phyloP scores from a whole-genome alignment of 2,797 vertebrate genomes.

The Malacoctenus gilli region DNA sequence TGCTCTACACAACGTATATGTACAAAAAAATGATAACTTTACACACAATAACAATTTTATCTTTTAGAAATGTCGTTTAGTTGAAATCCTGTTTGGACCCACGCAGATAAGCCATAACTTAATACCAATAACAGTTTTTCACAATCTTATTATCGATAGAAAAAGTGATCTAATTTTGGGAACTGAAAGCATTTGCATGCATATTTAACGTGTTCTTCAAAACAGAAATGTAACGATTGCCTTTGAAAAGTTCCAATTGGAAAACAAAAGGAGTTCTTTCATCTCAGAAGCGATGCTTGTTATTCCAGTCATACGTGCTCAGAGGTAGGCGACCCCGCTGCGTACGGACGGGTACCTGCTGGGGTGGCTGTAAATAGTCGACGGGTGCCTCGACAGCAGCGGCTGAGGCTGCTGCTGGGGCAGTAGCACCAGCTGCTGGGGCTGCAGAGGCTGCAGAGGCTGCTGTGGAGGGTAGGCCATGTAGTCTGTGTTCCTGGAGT shows the following conservation, averaged over 20 bases:
- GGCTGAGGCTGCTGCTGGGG: slow-evolving; percentile 67
- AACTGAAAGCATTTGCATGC: too few relatives aligned
- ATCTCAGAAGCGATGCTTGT: slow-evolving; percentile 3
- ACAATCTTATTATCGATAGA: too few relatives aligned
- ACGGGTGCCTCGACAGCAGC: slow-evolving; percentile 71
- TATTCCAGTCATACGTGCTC: slow-evolving; percentile 42
- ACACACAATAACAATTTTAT: too few relatives aligned
- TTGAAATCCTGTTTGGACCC: too few relatives aligned
- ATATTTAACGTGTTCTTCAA: too few relatives aligned
- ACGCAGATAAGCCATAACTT: too few relatives aligned
- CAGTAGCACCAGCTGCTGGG: slow-evolving; percentile 65
- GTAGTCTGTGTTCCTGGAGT: slow-evolving; percentile 70
- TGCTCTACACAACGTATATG: slow-evolving; percentile 9
- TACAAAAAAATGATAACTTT: slow-evolving; percentile 5
- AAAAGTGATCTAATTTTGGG: too few relatives aligned
- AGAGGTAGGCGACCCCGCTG: slow-evolving; percentile 81
- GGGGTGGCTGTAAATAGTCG: slow-evolving; percentile 66
- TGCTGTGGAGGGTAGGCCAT: slow-evolving; percentile 73
- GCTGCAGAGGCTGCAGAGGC: slow-evolving; percentile 56
- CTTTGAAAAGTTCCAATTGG: background rate
- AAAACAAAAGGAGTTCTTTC: slow-evolving; percentile 6
- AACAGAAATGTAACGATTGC: too few relatives aligned
- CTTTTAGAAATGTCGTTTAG: too few relatives aligned
- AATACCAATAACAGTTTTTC: too few relatives aligned
- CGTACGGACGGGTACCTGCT: slow-evolving; percentile 74